Evolutionary conservation across 2,797 vertebrate species (phyloP).

Genomic region (Aldrovandia affinis): DNA sequence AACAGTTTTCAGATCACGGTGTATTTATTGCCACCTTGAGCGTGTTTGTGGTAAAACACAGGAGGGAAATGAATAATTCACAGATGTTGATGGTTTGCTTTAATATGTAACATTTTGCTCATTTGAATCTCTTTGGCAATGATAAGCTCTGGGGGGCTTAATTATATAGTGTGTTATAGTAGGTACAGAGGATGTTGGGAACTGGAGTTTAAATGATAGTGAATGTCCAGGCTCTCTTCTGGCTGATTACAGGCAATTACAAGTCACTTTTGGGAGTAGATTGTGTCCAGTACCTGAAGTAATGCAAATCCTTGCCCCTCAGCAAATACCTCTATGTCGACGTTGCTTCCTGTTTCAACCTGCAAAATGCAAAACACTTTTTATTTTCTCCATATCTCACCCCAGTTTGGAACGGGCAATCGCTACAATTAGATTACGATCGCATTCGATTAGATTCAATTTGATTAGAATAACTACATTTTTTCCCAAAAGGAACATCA

Average conservation of each 20-base stretch:
- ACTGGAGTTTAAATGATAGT: background rate
- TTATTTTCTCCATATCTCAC: background rate
- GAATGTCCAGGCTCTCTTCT: too few relatives aligned
- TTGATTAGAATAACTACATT: background rate
- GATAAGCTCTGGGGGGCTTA: background rate
- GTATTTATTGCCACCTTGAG: slow-evolving; percentile 22
- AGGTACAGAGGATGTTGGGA: background rate
- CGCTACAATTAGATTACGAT: background rate
- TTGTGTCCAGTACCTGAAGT: slow-evolving; percentile 76
- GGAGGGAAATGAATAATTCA: slow-evolving; percentile 29
- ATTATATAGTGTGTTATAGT: background rate
- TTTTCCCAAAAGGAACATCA: background rate
- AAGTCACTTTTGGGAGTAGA: background rate
- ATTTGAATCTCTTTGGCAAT: slow-evolving; percentile 29
- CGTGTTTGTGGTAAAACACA: slow-evolving; percentile 8
- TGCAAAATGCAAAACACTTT: slow-evolving; percentile 56
- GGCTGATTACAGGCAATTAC: too few relatives aligned
- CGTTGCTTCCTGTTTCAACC: slow-evolving; percentile 65
- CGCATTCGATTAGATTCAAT: background rate
- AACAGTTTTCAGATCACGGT: slow-evolving; percentile 31
- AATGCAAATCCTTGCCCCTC: slow-evolving; percentile 81
- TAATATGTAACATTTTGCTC: slow-evolving; percentile 27
- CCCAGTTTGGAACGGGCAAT: background rate
- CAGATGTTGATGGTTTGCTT: slow-evolving; percentile 34
- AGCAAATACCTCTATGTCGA: slow-evolving; percentile 69